phyloP scores from a whole-genome alignment of 92 coral and sea anemone genomes.

The Umimayanthus kanabou region DNA sequence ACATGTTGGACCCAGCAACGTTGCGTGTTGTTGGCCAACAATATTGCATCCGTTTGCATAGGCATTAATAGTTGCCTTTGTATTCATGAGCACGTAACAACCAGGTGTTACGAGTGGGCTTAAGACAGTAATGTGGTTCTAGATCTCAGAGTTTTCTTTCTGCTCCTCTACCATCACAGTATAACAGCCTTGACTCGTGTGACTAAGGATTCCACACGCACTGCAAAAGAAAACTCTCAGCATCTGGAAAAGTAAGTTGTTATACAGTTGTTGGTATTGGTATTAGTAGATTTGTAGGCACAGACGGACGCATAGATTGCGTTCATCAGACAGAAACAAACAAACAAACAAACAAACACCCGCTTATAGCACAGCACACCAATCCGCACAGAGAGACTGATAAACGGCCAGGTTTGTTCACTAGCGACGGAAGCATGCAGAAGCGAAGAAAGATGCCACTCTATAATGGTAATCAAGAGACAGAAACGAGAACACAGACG shows the following conservation, averaged over 20 bases:
- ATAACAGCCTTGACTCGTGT: conserved; percentile 55
- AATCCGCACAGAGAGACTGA: no score
- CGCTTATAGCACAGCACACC: neutral
- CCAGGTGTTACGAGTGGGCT: neutral
- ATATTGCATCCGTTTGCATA: no score
- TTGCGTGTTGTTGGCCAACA: no score
- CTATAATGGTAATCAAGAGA: neutral
- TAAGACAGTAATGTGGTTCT: neutral
- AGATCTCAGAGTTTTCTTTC: neutral
- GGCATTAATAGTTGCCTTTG: no score
- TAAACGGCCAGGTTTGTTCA: no score
- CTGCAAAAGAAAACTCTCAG: conserved; percentile 62
- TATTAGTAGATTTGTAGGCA: neutral
- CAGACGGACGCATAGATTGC: neutral
- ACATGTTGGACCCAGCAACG: no score
- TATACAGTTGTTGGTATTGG: neutral
- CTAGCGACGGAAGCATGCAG: neutral
- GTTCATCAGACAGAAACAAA: neutral
- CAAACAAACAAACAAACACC: neutral
- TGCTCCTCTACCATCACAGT: conserved; percentile 41
- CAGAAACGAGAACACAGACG: neutral
- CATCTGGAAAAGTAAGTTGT: conserved; percentile 71
- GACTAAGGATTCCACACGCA: conserved; percentile 60
- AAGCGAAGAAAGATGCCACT: neutral
- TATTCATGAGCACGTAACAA: no score